These are phyloP conservation scores for Holothuria glaberrima DNA, from an alignment of 35 echinoderm and acorn worm species.

Conservation along the genomic window DNA sequence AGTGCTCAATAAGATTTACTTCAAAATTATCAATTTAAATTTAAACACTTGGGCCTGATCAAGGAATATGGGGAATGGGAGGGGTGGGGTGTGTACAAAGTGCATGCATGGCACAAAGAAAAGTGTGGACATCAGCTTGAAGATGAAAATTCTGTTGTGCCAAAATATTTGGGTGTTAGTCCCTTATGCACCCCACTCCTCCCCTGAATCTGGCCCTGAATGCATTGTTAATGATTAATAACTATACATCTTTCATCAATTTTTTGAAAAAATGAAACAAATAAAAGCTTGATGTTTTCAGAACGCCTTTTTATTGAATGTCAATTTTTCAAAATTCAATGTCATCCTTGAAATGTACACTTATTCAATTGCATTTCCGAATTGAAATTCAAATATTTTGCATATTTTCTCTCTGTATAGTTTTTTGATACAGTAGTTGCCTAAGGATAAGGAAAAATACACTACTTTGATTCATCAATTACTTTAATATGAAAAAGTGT, in stretches of 20 bases:
- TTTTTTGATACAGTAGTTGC: neutral
- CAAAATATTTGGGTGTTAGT: slow-evolving; percentile 5
- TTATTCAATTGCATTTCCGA: neutral
- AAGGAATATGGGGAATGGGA: too few species aligned
- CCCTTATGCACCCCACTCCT: neutral
- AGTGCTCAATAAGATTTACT: too few species aligned
- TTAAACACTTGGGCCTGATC: too few species aligned
- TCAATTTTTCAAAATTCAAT: neutral
- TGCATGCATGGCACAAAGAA: too few species aligned
- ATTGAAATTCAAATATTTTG: neutral
- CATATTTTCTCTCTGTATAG: neutral
- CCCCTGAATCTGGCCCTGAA: neutral
- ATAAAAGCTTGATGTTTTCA: neutral
- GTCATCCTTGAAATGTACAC: neutral
- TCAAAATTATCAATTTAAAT: too few species aligned
- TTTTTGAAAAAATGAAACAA: neutral
- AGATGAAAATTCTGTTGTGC: too few species aligned
- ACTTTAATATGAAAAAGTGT: neutral
- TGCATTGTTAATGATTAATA: neutral
- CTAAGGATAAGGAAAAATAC: too few species aligned
- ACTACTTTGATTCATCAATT: neutral
- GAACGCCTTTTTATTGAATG: neutral
- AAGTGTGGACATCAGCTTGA: too few species aligned
- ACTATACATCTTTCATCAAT: neutral
- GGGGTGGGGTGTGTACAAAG: too few species aligned